Conservation (phyloP, 2,113 vertebrate genomes). For the Tragelaphus scriptus region DNA sequence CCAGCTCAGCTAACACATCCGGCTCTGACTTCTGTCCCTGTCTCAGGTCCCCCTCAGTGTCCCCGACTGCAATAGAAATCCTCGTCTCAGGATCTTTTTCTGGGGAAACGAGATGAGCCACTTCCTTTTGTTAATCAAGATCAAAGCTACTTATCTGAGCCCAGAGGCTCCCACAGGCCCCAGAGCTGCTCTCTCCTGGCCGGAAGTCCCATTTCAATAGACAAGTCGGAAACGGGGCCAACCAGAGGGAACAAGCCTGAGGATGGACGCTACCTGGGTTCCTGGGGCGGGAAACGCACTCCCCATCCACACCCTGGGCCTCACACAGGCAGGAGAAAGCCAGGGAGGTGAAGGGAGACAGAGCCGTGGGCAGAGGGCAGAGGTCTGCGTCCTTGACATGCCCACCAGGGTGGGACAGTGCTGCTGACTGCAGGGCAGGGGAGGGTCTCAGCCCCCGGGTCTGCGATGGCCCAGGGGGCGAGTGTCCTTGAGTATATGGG, state of each 20-base stretch:
- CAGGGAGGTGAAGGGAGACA: not conserved
- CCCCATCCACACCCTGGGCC: not conserved
- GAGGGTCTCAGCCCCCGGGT: not conserved
- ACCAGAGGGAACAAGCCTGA: not conserved
- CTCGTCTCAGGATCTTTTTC: not conserved
- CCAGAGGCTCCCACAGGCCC: accelerated
- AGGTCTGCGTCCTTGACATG: not conserved
- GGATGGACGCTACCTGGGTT: not conserved
- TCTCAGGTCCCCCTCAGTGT: accelerated
- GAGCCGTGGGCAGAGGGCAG: not conserved
- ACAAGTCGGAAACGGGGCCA: not conserved
- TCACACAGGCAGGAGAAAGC: not conserved
- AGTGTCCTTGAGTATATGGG: accelerated
- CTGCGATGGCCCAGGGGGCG: not conserved
- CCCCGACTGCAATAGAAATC: not conserved
- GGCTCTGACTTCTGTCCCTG: not conserved
- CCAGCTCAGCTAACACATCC: not conserved
- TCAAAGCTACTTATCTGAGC: not conserved
- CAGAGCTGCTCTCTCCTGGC: not conserved
- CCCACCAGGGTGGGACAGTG: not conserved
- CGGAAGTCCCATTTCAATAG: not conserved
- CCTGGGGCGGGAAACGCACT: not conserved
- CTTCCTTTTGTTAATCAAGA: not conserved
- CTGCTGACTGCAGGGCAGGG: not conserved
- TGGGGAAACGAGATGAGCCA: not conserved